Conservation (phyloP, 2,113 vertebrate genomes). For the Formicarius rufipectus region DNA sequence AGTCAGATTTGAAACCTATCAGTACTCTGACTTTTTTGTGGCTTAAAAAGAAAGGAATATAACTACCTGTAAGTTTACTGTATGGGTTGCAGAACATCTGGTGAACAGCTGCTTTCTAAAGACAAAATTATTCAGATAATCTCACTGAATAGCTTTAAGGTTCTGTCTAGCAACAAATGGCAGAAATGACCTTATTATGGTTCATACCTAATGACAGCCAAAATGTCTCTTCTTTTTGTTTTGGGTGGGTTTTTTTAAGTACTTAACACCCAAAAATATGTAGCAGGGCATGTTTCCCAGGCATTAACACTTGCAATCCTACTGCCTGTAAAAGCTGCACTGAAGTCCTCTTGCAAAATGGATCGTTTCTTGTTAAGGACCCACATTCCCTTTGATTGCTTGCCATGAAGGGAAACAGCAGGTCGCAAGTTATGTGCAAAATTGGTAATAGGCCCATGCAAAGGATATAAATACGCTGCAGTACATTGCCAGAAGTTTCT, state of each 20-base stretch:
- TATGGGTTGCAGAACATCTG: conserved; percentile 23
- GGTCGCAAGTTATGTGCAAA: conserved; percentile 19
- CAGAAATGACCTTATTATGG: background rate
- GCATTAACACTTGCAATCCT: background rate
- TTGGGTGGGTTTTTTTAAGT: background rate
- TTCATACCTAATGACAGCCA: background rate
- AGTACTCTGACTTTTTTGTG: background rate
- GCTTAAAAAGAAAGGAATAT: background rate
- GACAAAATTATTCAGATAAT: conserved; percentile 18
- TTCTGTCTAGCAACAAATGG: conserved; percentile 40
- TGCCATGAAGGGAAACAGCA: background rate
- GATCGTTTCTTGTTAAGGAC: conserved; percentile 12
- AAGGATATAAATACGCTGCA: background rate
- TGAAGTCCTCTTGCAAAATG: background rate
- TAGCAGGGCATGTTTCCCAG: background rate
- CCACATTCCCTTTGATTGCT: background rate
- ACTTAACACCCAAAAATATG: conserved; percentile 17
- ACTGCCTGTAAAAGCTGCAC: background rate
- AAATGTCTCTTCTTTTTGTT: background rate
- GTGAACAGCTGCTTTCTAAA: conserved; percentile 39
- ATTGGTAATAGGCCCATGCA: background rate
- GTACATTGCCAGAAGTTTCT: background rate
- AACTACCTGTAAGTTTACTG: conserved; percentile 18
- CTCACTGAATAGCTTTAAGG: background rate
- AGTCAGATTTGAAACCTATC: background rate